phyloP scores from a whole-genome alignment of 1,140 invertebrate species.

The Adelges cooleyi region DNA sequence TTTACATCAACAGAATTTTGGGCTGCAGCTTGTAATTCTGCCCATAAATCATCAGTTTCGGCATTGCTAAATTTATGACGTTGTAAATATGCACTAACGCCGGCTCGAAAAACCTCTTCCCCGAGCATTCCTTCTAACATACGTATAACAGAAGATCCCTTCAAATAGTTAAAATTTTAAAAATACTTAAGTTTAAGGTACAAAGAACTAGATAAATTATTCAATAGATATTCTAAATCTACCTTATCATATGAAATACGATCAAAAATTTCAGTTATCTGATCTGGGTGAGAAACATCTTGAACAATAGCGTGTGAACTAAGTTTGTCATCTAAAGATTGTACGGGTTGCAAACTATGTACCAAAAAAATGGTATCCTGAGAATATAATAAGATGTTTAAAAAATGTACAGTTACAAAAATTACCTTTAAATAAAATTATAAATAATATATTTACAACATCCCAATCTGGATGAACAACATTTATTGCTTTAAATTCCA shows the following conservation, averaged over 20 bases:
- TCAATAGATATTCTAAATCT: slow-evolving; percentile 30
- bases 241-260: slow-evolving; percentile 86
- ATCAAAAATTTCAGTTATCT: slow-evolving; percentile 89
- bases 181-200: too few species aligned
- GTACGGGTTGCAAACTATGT: slow-evolving; percentile 50
- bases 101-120: slow-evolving; percentile 53
- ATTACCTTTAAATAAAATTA: background rate
- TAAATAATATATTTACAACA: slow-evolving; percentile 49
- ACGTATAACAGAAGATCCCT: slow-evolving; percentile 76
- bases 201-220: background rate
- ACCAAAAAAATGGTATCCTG: slow-evolving; percentile 31
- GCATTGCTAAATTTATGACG: slow-evolving; percentile 61
- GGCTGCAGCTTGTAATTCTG: slow-evolving; percentile 9
- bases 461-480: slow-evolving; percentile 66
- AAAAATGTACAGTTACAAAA: too few species aligned
- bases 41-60: slow-evolving; percentile 64
- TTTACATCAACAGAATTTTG: slow-evolving; percentile 16
- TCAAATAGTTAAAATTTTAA: slow-evolving; percentile 30
- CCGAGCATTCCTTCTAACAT: slow-evolving; percentile 83
- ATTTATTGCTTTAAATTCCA: slow-evolving; percentile 67
- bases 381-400: slow-evolving; percentile 29
- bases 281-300: slow-evolving; percentile 66
- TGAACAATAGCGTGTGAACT: slow-evolving; percentile 82
- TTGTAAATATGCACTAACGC: slow-evolving; percentile 64
- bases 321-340: slow-evolving; percentile 63